phyloP scores from a whole-genome alignment of 2,888 invertebrate genomes.

The Dusona sp. region DNA sequence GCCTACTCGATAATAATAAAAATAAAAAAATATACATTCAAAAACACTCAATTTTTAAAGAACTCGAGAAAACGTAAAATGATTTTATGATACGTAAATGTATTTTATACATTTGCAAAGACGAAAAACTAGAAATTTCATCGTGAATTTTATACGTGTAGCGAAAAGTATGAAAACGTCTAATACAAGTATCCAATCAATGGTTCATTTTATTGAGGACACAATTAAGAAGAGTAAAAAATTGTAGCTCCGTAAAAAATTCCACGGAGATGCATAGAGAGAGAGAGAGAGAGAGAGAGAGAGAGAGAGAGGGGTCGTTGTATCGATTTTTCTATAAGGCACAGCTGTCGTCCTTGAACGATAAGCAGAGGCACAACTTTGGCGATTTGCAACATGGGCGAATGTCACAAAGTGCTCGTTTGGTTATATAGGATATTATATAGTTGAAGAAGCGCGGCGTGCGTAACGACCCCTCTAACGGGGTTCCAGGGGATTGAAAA shows the following conservation, averaged over 20 bases:
- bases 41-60: too few species aligned
- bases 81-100: too few species aligned
- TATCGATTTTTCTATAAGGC: constrained; percentile 74
- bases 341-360: constrained; percentile 73
- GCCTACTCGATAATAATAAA: too few species aligned
- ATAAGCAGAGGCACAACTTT: constrained; percentile 32
- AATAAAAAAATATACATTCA: too few species aligned
- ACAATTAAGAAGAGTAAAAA: background rate
- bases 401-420: constrained; percentile 37
- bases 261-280: background rate
- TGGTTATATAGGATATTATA: constrained; percentile 36
- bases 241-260: background rate
- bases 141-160: background rate
- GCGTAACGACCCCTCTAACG: background rate
- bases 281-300: background rate
- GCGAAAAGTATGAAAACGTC: background rate
- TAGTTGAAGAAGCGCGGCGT: constrained; percentile 33
- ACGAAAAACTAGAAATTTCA: background rate
- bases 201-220: background rate
- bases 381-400: constrained; percentile 14
- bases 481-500: background rate
- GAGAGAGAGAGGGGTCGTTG: background rate
- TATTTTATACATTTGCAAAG: too few species aligned
- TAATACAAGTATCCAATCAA: background rate
- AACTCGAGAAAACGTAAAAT: too few species aligned